A percentile compares a stretch with the other conserved stretches of the same genome.
phyloP scores from a whole-genome alignment of 1,140 invertebrate species.

The Brachionus calyciflorus region DNA sequence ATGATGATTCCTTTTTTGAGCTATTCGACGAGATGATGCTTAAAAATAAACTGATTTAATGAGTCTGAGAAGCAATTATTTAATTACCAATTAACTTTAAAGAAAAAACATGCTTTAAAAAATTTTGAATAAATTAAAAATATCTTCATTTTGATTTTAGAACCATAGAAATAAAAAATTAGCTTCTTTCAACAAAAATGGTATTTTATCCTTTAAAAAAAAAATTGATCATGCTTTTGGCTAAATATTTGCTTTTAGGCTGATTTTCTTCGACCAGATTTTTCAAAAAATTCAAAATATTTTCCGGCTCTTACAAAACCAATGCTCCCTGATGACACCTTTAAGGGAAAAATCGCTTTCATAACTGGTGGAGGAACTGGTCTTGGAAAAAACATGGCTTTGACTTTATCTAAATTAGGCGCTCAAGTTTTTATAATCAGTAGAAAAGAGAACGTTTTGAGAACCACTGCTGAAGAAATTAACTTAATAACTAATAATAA shows the following conservation, averaged over 20 bases:
- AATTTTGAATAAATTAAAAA: too few species aligned
- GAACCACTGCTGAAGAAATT: conserved; percentile 63
- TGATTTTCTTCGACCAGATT: conserved; percentile 3
- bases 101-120: too few species aligned
- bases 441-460: conserved; percentile 62
- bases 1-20: conserved; percentile 35
- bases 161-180: neutral
- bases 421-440: conserved; percentile 65
- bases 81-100: neutral
- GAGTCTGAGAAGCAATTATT: conserved; percentile 43
- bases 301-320: conserved; percentile 53
- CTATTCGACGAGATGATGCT: conserved; percentile 46
- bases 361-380: conserved; percentile 67
- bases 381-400: conserved; percentile 64
- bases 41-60: conserved; percentile 48
- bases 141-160: neutral
- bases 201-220: neutral
- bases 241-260: neutral
- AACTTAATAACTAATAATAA: conserved; percentile 58
- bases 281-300: conserved; percentile 49
- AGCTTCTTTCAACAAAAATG: neutral
- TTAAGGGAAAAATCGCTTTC: conserved; percentile 63
- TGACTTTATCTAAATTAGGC: conserved; percentile 62
- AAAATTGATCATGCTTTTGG: neutral
- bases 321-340: conserved; percentile 58